phyloP scores from a whole-genome alignment of 1,140 invertebrate genomes.

The Dreissena polymorpha region DNA sequence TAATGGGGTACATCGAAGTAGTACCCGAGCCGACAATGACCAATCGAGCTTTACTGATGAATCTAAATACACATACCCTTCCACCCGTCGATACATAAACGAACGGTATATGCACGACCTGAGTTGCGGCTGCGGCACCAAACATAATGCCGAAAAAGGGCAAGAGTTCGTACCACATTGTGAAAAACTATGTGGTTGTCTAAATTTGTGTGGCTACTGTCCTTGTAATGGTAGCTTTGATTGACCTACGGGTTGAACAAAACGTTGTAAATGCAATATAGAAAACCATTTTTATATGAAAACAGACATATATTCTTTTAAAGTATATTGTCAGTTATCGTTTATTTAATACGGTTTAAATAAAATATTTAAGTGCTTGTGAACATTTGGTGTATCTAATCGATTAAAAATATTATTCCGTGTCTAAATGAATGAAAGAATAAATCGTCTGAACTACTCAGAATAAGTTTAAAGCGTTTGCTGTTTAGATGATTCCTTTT shows the following conservation, averaged over 20 bases:
- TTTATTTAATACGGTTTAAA: not conserved
- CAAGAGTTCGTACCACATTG: conserved; percentile 38
- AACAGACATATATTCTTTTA: not conserved
- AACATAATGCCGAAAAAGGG: conserved; percentile 25
- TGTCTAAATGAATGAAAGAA: too few species aligned
- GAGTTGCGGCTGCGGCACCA: not conserved
- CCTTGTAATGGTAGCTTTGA: not conserved
- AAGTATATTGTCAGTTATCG: not conserved
- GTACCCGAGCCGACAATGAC: too few species aligned
- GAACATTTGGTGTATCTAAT: too few species aligned
- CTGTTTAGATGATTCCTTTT: conserved; percentile 1
- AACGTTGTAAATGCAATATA: not conserved
- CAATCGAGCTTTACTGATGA: too few species aligned
- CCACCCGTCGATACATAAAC: not conserved
- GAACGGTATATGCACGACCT: conserved; percentile 7
- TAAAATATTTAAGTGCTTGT: not conserved
- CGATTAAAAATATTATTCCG: too few species aligned
- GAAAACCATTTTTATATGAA: not conserved
- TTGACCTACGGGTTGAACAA: not conserved
- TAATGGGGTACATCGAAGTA: too few species aligned
- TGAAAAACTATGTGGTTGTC: not conserved
- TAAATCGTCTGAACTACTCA: too few species aligned
- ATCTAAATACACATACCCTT: conserved; percentile 10
- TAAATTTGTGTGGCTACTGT: not conserved
- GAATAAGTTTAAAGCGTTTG: not conserved